Base-by-base conservation (phyloP, 2,888 invertebrate species). In the Nemapogon koenigi region DNA sequence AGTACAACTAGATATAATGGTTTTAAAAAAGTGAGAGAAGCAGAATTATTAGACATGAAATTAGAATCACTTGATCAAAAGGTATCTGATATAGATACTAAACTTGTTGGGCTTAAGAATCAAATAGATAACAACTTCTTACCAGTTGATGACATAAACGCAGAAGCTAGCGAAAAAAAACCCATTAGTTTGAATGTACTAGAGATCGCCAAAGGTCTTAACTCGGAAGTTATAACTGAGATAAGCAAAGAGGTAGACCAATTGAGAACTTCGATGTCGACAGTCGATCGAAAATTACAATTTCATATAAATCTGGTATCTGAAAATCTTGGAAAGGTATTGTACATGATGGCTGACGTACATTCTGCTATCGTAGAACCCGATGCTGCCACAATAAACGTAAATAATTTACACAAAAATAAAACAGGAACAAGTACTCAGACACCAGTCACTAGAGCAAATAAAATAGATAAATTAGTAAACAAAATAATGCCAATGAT, bases 131-230 rank as follows among this genome's bases (percentile, higher is more conserved):
- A 83, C 53, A 91, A 91, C 59, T 88, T 90, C 53, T 70, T 91
- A 41, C 88, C 89, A 39, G 83, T 84, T 11, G 92, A 92, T 54
- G 92, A 92, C 52, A 89, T 91, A 43, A 91, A 91, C 53, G 91
- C 89, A 1, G 91, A 91, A 62, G 91, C 91, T 0, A 91, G 91
- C 53, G 92, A 92, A 65, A 91, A 90, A 68, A 91, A 91, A 55
- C 90, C 91, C 2, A 84, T 91, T 33, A 90, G 90, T 57, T 85
- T 91, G 80, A 91, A 90, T 57, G 87, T 90, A 10, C 83, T 90
- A 37, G 91, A 91, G 66, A 90, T 90, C 41, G 88, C 90, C 2
- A 91, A 91, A 67, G 86, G 90, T n/a, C 81, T 91, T 56, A 91
- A 88, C 60, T 81, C 87, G 16, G 91, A 91, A 68, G 87, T 90